phyloP scores from a whole-genome alignment of 1,140 invertebrate genomes.

The Linepithema humile region DNA sequence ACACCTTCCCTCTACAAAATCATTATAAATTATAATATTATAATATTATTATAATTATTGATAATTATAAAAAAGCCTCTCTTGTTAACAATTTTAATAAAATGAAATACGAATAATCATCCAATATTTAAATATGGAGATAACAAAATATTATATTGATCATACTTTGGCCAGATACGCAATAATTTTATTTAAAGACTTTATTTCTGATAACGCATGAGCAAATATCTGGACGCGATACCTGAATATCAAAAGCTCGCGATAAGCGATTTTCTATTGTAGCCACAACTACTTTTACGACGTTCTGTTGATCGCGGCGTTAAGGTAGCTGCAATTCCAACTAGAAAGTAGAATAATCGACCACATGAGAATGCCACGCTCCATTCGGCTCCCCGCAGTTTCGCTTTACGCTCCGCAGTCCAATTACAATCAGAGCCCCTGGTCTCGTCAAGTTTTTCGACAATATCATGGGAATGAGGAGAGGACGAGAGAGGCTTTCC shows the following conservation, averaged over 20 bases:
- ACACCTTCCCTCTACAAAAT: too few species aligned
- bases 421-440: conserved; percentile 29
- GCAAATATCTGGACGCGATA: neutral
- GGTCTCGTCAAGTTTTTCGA: conserved; percentile 31
- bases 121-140: neutral
- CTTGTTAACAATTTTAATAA: neutral
- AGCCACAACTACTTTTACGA: neutral
- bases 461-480: neutral
- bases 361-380: neutral
- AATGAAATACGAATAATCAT: neutral
- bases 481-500: neutral
- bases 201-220: neutral
- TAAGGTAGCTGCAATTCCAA: neutral
- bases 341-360: neutral
- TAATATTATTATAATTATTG: neutral
- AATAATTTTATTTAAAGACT: neutral
- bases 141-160: neutral
- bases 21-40: too few species aligned
- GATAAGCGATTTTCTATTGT: neutral
- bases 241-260: too few species aligned
- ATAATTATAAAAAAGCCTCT: neutral
- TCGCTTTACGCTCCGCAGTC: conserved; percentile 24
- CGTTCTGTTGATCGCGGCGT: neutral
- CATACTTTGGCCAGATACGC: neutral
- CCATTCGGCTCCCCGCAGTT: conserved; percentile 2